Conservation (phyloP, 2,797 vertebrate genomes). For the Acipenser transmontanus region DNA sequence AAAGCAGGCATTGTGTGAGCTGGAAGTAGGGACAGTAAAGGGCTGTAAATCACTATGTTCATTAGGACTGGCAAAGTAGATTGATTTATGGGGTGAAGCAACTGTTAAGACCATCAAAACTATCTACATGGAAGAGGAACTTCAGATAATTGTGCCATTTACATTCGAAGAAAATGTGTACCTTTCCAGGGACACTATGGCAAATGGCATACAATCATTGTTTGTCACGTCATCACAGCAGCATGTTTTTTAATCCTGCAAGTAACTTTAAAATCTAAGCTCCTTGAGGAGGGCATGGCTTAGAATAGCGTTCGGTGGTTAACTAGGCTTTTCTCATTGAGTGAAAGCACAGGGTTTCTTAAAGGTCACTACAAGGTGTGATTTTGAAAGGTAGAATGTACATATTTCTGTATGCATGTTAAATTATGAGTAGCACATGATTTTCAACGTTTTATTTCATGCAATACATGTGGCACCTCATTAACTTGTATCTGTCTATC, state of each 20-base stretch:
- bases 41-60: slow-evolving; percentile 61
- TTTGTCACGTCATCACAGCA: slow-evolving; percentile 4
- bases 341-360: no score
- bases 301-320: no score
- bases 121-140: slow-evolving; percentile 30
- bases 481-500: no score
- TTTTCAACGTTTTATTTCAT: no score
- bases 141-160: slow-evolving; percentile 18
- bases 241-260: not conserved
- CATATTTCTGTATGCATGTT: no score
- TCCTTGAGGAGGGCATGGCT: not conserved
- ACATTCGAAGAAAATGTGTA: slow-evolving; percentile 12
- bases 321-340: no score
- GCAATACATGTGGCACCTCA: no score
- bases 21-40: slow-evolving; percentile 50
- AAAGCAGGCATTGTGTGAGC: slow-evolving; percentile 39
- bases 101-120: slow-evolving; percentile 46
- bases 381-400: no score
- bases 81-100: slow-evolving; percentile 61
- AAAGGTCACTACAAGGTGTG: no score
- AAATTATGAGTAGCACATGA: no score
- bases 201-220: slow-evolving; percentile 12
- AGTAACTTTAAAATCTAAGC: slow-evolving; percentile 6
- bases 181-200: slow-evolving; percentile 11
- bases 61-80: slow-evolving; percentile 57